A percentile compares a stretch with the other conserved stretches of the same genome.
Conservation (phyloP, 2,888 invertebrate species). For the Portevinia maculata region DNA sequence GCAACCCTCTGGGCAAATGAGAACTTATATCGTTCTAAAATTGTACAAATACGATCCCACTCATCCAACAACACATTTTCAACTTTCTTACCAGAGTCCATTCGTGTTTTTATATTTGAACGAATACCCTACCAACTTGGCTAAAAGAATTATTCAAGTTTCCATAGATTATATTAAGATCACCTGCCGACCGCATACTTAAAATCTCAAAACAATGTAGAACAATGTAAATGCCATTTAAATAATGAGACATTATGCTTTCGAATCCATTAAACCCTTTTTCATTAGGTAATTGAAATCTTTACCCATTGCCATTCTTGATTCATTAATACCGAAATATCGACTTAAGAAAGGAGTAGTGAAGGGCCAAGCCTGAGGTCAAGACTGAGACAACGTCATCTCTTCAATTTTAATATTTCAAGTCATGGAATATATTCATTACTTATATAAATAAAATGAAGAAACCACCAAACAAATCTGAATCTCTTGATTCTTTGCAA, state of each 20-base stretch:
- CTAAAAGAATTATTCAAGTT: too few relatives aligned
- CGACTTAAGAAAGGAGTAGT: constrained; percentile 24
- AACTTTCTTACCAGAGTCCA: too few relatives aligned
- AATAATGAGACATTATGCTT: constrained; percentile 60
- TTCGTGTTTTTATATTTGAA: too few relatives aligned
- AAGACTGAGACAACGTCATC: not conserved
- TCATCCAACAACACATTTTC: too few relatives aligned
- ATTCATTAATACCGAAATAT: constrained; percentile 61
- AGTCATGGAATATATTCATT: constrained; percentile 47
- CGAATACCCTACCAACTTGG: too few relatives aligned
- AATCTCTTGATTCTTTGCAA: constrained; percentile 53
- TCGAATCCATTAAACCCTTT: constrained; percentile 63
- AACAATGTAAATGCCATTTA: constrained; percentile 42
- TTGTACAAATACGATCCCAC: too few relatives aligned
- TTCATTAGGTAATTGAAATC: constrained; percentile 66
- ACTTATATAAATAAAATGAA: constrained; percentile 46
- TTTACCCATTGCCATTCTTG: constrained; percentile 56
- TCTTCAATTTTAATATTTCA: constrained; percentile 29
- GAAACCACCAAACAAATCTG: constrained; percentile 44
- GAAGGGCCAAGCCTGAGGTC: not conserved
- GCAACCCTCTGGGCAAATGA: too few relatives aligned
- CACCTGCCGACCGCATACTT: too few relatives aligned
- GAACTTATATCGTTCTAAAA: too few relatives aligned
- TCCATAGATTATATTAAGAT: too few relatives aligned
- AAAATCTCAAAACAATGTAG: constrained; percentile 35